A percentile compares a stretch with the other conserved stretches of the same genome.
phyloP scores from a whole-genome alignment of 30 jellyfish, hydroid and myxozoan genomes.

The Catostylus mosaicus region DNA sequence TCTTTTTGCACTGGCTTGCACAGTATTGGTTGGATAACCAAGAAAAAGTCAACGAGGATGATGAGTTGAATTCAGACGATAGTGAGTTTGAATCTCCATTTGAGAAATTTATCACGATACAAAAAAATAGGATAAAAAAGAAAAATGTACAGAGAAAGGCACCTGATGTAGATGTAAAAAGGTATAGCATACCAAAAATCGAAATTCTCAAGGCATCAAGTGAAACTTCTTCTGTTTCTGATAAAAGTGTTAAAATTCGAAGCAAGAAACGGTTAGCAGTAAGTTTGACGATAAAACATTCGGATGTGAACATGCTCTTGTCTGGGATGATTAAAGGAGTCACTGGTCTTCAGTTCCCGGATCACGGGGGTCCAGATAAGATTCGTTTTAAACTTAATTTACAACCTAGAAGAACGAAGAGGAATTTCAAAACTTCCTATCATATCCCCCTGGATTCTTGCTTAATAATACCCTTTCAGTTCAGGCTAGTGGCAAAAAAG shows the following conservation, averaged over 20 bases:
- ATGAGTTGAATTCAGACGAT: slow-evolving; percentile 43
- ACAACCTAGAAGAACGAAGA: slow-evolving; percentile 17
- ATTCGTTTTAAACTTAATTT: slow-evolving; percentile 41
- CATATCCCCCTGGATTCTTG: slow-evolving; percentile 58
- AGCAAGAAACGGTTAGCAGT: slow-evolving; percentile 48
- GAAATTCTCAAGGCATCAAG: slow-evolving; percentile 34
- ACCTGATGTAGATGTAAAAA: background rate
- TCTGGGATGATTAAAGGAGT: slow-evolving; percentile 72
- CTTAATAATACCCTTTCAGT: slow-evolving; percentile 48
- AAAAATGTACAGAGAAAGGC: background rate
- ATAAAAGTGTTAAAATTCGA: slow-evolving; percentile 21
- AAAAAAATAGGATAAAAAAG: background rate
- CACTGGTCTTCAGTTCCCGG: slow-evolving; percentile 50
- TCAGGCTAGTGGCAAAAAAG: slow-evolving; percentile 17
- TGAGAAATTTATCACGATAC: background rate
- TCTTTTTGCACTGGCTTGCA: slow-evolving; percentile 62
- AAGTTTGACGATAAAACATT: slow-evolving; percentile 42
- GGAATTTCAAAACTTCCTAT: slow-evolving; percentile 21
- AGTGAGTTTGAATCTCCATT: slow-evolving; percentile 39
- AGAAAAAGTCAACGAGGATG: slow-evolving; percentile 43
- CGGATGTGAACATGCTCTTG: slow-evolving; percentile 4
- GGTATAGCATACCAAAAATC: slow-evolving; percentile 8
- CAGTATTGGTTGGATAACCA: slow-evolving; percentile 62
- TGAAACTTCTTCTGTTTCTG: slow-evolving; percentile 59
- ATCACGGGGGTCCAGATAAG: slow-evolving; percentile 60